Evolutionary conservation across 2,797 vertebrate species (phyloP).

Genomic region (Otus scops): DNA sequence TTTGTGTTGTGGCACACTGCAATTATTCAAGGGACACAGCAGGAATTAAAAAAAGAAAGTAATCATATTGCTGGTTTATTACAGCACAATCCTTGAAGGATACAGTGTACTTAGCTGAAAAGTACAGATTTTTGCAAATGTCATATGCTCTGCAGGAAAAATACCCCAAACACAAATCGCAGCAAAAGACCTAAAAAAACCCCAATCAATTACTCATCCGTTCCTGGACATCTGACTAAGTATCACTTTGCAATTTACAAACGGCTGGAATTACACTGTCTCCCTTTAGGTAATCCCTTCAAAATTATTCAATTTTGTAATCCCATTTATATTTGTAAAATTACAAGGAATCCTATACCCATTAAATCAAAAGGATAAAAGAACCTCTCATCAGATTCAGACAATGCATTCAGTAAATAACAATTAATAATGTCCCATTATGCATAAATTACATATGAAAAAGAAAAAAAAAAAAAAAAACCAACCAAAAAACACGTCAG

Average conservation of each 20-base stretch:
- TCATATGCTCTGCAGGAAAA: background rate
- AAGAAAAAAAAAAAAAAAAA: background rate
- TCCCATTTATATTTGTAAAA: background rate
- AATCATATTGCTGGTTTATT: slow-evolving; percentile 10
- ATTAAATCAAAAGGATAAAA: background rate
- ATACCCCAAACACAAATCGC: background rate
- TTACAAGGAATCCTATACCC: background rate
- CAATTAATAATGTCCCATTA: background rate
- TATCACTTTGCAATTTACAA: background rate
- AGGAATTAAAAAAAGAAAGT: background rate
- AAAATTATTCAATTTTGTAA: background rate
- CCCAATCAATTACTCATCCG: background rate
- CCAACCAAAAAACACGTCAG: too few relatives aligned
- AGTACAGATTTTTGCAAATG: background rate
- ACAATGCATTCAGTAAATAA: background rate
- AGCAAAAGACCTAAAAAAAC: background rate
- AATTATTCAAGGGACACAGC: background rate
- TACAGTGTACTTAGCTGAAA: background rate
- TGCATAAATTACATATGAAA: background rate
- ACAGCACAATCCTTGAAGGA: background rate
- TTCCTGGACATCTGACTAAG: background rate
- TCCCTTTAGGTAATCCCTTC: background rate
- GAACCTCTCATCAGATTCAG: background rate
- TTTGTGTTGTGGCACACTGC: background rate
- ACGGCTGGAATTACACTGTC: background rate